Evolutionary conservation across 2,888 invertebrate species (phyloP).

Genomic region (Scaptomyza flava): DNA sequence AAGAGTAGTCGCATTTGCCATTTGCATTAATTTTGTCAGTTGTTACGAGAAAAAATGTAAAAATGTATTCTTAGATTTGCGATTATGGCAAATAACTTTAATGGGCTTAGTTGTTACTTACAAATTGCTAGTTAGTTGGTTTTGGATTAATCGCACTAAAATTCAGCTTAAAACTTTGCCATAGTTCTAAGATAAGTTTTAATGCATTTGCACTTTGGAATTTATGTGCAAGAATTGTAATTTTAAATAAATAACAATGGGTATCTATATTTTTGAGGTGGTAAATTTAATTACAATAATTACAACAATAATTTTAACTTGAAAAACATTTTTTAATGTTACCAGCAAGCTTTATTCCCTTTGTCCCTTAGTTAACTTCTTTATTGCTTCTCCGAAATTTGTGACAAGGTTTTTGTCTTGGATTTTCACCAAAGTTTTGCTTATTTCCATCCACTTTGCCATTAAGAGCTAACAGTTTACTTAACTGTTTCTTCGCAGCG

Average conservation of each 20-base stretch:
- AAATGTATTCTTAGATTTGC: neutral
- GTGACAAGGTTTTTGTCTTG: neutral
- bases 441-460: constrained; percentile 18
- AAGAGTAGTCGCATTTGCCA: neutral
- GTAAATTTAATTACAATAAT: neutral
- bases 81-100: neutral
- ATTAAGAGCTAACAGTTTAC: constrained; percentile 25
- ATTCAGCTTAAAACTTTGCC: too few relatives aligned
- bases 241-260: too few relatives aligned
- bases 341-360: too few relatives aligned
- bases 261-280: too few relatives aligned
- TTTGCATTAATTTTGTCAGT: neutral
- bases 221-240: too few relatives aligned
- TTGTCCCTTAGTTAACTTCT: too few relatives aligned
- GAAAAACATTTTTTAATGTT: neutral
- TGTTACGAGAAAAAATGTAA: too few relatives aligned
- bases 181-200: too few relatives aligned
- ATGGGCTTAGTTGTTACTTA: neutral
- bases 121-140: neutral
- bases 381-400: neutral
- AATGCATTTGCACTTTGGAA: too few relatives aligned
- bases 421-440: constrained; percentile 14
- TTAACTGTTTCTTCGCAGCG: constrained; percentile 32
- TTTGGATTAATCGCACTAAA: too few relatives aligned
- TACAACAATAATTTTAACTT: neutral